A percentile compares a stretch with the other conserved stretches of the same genome.
phyloP scores from a whole-genome alignment of 2,113 vertebrate genomes.

The Procavia capensis region DNA sequence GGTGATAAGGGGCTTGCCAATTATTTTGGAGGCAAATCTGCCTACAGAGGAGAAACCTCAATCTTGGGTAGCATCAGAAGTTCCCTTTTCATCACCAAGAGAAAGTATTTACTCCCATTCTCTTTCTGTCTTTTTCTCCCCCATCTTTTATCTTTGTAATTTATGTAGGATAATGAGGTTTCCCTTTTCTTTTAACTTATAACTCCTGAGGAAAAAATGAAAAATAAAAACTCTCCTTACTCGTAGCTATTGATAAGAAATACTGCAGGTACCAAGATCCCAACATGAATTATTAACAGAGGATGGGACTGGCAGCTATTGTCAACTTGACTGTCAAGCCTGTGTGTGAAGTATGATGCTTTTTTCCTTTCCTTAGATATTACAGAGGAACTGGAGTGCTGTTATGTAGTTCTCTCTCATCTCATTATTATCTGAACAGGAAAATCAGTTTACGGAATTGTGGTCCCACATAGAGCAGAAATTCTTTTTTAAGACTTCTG shows the following conservation, averaged over 20 bases:
- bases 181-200: background rate
- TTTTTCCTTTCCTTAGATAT: background rate
- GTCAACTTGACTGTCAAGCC: conserved; percentile 8
- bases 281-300: background rate
- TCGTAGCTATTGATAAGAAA: background rate
- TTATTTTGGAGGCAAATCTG: background rate
- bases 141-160: background rate
- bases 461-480: background rate
- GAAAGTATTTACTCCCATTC: background rate
- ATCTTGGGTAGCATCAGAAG: background rate
- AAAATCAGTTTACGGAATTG: conserved; percentile 56
- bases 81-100: background rate
- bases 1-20: background rate
- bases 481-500: background rate
- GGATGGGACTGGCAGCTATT: background rate
- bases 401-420: conserved; percentile 24
- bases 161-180: background rate
- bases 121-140: background rate
- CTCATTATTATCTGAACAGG: conserved; percentile 34
- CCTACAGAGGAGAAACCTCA: background rate
- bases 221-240: background rate
- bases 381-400: background rate
- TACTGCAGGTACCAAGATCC: background rate
- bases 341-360: background rate
- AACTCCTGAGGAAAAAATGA: background rate